phyloP scores from a whole-genome alignment of 1,140 invertebrate species.

The Hypsibius dujardini region DNA sequence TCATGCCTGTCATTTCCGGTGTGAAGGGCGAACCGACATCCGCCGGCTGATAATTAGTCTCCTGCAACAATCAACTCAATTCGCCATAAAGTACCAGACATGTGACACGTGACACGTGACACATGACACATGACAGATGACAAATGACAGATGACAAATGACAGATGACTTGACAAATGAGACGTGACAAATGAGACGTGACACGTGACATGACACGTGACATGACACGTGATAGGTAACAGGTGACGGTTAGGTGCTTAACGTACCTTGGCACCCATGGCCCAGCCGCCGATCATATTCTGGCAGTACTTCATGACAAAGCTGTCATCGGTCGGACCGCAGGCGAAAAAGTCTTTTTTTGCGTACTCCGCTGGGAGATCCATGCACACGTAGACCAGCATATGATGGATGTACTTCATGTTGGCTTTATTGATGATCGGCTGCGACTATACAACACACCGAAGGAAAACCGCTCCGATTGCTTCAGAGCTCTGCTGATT shows the following conservation, averaged over 20 bases:
- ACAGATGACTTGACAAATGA: too few relatives aligned
- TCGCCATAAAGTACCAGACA: neutral
- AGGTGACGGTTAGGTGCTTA: neutral
- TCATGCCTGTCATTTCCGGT: neutral
- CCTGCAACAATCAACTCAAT: conserved; percentile 3
- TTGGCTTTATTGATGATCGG: neutral
- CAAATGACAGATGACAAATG: too few relatives aligned
- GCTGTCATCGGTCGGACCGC: neutral
- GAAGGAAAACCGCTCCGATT: too few relatives aligned
- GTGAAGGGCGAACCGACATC: neutral
- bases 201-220: neutral
- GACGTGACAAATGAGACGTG: neutral
- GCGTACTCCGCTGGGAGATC: neutral
- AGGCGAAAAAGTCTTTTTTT: neutral
- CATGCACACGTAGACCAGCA: conserved; percentile 1
- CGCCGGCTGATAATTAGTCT: neutral
- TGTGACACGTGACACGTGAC: neutral
- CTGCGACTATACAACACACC: conserved; percentile 3
- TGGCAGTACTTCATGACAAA: conserved; percentile 1
- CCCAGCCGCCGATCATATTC: neutral
- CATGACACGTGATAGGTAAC: neutral
- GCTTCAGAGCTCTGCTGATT: too few relatives aligned
- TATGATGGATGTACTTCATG: neutral
- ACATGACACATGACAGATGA: too few relatives aligned
- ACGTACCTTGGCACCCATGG: conserved; percentile 8